Base-by-base conservation (phyloP, 1,140 invertebrate genomes). In the Zaprionus taronus region DNA sequence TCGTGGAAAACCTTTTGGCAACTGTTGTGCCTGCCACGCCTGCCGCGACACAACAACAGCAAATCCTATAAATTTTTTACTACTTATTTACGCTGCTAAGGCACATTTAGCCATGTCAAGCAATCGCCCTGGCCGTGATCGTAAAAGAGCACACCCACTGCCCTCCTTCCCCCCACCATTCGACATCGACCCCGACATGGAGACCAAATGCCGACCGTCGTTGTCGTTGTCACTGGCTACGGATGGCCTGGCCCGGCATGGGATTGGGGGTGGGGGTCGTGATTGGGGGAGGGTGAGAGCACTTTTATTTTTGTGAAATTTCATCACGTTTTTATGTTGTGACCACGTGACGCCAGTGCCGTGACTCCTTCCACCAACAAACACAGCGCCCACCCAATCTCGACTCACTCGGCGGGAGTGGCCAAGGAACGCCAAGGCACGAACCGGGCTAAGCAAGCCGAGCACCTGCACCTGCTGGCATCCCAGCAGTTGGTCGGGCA, bases 281-380 rank as follows among this genome's bases (percentile, higher is more conserved):
- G 62, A 67, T 64, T 55, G 34, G 47, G 60, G 38, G 56, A 60
- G 61, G 71, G 80, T 44, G 66, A 57, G 66, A 51, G 34, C 49
- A 68, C 68, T 91, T 91, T 91, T 91, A 91, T 91, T 91, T 91
- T 91, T 89, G 89, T 92, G 83, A 91, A 92, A 91, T 91, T 92
- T 91, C 81, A 92, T 92, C 91, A 92, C 91, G 91, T 92, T 92
- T 92, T 92, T 92, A 92, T 92, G 91, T 92, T 92, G 87, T 92
- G 91, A 92, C 91, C 91, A 92, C 91, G 91, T 92, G 91, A 92
- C 91, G 91, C 91, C 91, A 83, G 64, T 76, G 81, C 64, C 83
- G 71, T 78, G 80, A 64, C 72, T 83, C 63, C 72, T 60, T 41
- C 58, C 51, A 72, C 53, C 47, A 63, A 63, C 70, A 61, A n/a